A percentile compares a stretch with the other conserved stretches of the same genome.
These are phyloP conservation scores for Plestiodon gilberti DNA, from an alignment of 2,113 vertebrate genomes.

Conservation along the genomic window DNA sequence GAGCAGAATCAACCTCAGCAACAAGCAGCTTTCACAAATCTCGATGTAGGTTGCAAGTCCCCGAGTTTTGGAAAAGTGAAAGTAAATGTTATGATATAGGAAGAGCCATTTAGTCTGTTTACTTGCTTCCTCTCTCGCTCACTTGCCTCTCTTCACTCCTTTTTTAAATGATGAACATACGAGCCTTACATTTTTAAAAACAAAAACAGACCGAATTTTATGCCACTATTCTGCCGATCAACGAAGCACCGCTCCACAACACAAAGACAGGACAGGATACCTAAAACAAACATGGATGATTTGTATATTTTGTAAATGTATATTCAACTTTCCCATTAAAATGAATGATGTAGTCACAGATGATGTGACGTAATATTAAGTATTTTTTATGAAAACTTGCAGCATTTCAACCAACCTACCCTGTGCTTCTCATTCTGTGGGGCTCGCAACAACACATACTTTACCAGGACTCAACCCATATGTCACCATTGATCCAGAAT, in stretches of 20 bases:
- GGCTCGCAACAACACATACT: no score
- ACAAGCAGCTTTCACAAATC: not conserved
- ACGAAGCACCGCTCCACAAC: not conserved
- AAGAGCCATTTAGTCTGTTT: not conserved
- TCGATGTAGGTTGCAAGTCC: not conserved
- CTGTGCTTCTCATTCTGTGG: no score
- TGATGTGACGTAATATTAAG: not conserved
- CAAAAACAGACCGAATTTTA: no score
- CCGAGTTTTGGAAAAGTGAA: not conserved
- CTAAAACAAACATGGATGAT: not conserved
- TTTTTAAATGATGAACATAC: no score
- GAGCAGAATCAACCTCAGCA: not conserved
- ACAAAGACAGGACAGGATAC: not conserved
- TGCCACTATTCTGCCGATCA: no score
- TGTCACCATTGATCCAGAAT: no score
- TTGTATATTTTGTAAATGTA: not conserved
- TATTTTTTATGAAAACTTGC: not conserved
- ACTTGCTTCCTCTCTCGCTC: not conserved
- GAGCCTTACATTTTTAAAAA: no score
- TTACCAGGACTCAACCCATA: no score
- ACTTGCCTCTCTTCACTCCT: no score
- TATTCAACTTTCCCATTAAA: not conserved
- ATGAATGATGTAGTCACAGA: not conserved
- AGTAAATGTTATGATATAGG: not conserved
- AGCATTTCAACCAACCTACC: no score